Conservation (phyloP, 92 coral and sea anemone species). For the Siderastrea radians region DNA sequence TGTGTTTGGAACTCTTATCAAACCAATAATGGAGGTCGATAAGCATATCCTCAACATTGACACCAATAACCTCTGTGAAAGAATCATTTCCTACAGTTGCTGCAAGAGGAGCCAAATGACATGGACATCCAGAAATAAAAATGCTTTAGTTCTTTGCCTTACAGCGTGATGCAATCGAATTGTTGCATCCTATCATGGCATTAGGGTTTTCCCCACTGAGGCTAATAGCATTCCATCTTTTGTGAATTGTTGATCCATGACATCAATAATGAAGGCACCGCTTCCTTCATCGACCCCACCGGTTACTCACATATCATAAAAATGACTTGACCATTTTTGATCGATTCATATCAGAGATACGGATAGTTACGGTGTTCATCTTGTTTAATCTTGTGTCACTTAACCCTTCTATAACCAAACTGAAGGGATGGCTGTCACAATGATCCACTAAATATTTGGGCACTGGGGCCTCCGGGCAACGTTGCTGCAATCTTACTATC, state of each 20-base stretch:
- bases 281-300: slow-evolving; percentile 63
- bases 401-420: slow-evolving; percentile 71
- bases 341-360: slow-evolving; percentile 63
- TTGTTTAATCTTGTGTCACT: slow-evolving; percentile 63
- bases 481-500: not conserved
- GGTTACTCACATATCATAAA: slow-evolving; percentile 75
- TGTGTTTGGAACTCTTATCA: slow-evolving; percentile 57
- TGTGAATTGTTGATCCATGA: slow-evolving; percentile 52
- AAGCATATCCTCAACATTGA: slow-evolving; percentile 57
- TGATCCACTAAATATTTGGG: slow-evolving; percentile 47
- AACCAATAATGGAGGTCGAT: slow-evolving; percentile 58
- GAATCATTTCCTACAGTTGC: slow-evolving; percentile 43
- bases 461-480: slow-evolving; percentile 48
- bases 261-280: slow-evolving; percentile 44
- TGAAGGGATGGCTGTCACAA: slow-evolving; percentile 71
- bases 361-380: slow-evolving; percentile 62
- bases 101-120: slow-evolving; percentile 66
- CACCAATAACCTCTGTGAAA: slow-evolving; percentile 32
- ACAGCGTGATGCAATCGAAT: slow-evolving; percentile 62
- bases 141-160: slow-evolving; percentile 31
- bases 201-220: slow-evolving; percentile 62
- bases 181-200: slow-evolving; percentile 62
- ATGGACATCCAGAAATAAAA: slow-evolving; percentile 54
- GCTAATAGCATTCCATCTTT: slow-evolving; percentile 40
- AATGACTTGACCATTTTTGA: slow-evolving; percentile 66